Conservation (phyloP, 2,797 vertebrate genomes). For the Tenualosa ilisha region DNA sequence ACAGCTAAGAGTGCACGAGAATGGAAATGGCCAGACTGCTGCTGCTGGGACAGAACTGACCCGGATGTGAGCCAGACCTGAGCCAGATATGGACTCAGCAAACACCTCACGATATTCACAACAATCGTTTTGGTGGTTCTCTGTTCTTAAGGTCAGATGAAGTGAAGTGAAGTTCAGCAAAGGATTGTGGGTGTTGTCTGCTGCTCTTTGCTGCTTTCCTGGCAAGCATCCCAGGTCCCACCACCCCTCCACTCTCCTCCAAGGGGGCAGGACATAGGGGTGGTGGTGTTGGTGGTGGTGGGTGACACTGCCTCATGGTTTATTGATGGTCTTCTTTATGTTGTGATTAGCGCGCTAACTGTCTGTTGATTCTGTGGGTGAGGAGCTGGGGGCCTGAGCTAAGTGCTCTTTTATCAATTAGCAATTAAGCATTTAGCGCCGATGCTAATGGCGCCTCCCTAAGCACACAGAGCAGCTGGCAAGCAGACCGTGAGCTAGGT, state of each 20-base stretch:
- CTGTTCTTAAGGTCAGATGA: too few species aligned
- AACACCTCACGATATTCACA: too few species aligned
- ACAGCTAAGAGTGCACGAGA: conserved; percentile 41
- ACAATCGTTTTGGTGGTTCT: too few species aligned
- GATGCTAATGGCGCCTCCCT: background rate
- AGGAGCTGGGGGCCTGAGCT: conserved; percentile 40
- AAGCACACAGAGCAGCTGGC: background rate
- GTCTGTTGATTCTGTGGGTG: conserved; percentile 46
- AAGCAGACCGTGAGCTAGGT: background rate
- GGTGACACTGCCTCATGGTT: conserved; percentile 53
- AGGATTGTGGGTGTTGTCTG: too few species aligned
- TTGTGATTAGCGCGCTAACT: conserved; percentile 49
- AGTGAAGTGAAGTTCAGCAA: too few species aligned
- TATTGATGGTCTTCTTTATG: conserved; percentile 60
- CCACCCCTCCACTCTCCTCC: background rate
- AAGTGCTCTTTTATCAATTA: conserved; percentile 47
- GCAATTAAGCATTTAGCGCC: conserved; percentile 46
- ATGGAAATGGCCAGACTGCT: conserved; percentile 43
- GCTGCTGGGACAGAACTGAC: background rate
- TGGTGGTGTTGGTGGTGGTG: background rate
- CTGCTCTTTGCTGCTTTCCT: conserved; percentile 25
- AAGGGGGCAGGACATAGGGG: background rate
- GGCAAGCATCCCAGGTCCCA: conserved; percentile 37
- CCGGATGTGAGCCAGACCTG: background rate
- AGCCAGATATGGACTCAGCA: background rate